These are phyloP conservation scores for Rhinoderma darwinii DNA, from an alignment of 2,113 vertebrate species.

Conservation along the genomic window DNA sequence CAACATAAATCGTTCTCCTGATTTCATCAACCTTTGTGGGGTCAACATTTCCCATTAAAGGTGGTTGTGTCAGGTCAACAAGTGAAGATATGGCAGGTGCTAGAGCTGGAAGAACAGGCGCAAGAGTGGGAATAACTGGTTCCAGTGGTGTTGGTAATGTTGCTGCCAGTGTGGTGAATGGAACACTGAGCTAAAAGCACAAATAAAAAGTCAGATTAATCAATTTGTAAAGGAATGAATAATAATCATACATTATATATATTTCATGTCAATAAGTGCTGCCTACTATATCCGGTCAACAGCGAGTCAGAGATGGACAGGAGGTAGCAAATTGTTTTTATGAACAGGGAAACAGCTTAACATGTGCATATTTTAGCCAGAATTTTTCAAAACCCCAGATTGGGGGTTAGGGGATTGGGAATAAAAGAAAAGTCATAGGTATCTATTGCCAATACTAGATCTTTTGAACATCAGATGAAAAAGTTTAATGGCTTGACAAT, in stretches of 20 bases:
- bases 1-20: slow-evolving; percentile 93
- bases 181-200: slow-evolving; percentile 80
- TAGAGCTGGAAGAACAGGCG: slow-evolving; percentile 72
- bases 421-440: no score
- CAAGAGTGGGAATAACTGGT: slow-evolving; percentile 72
- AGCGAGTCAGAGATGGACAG: not conserved
- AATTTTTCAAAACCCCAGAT: no score
- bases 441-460: no score
- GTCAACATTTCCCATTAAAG: slow-evolving; percentile 94
- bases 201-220: not conserved
- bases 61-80: slow-evolving; percentile 80
- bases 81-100: slow-evolving; percentile 78
- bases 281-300: not conserved
- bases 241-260: not conserved
- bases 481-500: no score
- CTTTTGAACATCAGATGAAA: no score
- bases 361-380: no score
- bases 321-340: no score
- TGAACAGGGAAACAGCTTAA: no score
- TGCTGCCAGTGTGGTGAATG: slow-evolving; percentile 81
- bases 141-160: slow-evolving; percentile 47
- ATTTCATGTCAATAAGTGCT: no score
- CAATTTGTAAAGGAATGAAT: not conserved
- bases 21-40: slow-evolving; percentile 96
- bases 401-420: no score